Base-by-base conservation (phyloP, 1,140 invertebrate genomes). In the Drosophila obscura region DNA sequence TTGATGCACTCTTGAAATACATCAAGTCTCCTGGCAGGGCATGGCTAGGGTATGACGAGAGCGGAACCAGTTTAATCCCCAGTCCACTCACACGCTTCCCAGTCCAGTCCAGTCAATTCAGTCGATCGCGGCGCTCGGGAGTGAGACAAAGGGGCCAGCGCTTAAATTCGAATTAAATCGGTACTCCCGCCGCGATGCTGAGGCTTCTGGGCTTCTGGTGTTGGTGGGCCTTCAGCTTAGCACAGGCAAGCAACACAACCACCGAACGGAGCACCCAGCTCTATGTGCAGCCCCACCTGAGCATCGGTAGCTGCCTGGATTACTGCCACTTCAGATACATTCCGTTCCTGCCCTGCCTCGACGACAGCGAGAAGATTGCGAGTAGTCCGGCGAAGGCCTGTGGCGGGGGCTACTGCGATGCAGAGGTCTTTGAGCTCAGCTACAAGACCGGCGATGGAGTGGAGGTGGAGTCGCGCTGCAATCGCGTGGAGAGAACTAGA, bases 401-500 rank as follows among this genome's bases (percentile, higher is more conserved):
- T n/a, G 19, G 46, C 4, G 15, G 56, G 6, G 41, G 55, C 0
- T 46, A 66, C 22, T 87, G 82, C 13, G 49, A 63, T 19, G 56
- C 71, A 13, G 48, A 72, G 15, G 39, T 73, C 16, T 71, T 88
- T 9, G 7, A 60, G 4, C 72, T 88, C 0, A 43, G 50, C 7
- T 87, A 82, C 15, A 43, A 50, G 4, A 39, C 48, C 4, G n/a
- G 31, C 6, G 5, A 19, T 1, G 41, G 11, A 22, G 49, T 15
- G 26, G 52, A 45, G 13, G 24, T 11, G 8, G 16, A 48, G 15
- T 9, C 7, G 0, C 74, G 85, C 13, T 1, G 6, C 6, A 87
- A 87, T 52, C 56, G 44, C 0, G 73, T 87, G 6, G 50, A 49
- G 7, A 49, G 55, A 45, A 87, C 82, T 3, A 51, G 39, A 39